These are phyloP conservation scores for Sebastes taczanowskii DNA, from an alignment of 2,797 vertebrate species.

Conservation along the genomic window DNA sequence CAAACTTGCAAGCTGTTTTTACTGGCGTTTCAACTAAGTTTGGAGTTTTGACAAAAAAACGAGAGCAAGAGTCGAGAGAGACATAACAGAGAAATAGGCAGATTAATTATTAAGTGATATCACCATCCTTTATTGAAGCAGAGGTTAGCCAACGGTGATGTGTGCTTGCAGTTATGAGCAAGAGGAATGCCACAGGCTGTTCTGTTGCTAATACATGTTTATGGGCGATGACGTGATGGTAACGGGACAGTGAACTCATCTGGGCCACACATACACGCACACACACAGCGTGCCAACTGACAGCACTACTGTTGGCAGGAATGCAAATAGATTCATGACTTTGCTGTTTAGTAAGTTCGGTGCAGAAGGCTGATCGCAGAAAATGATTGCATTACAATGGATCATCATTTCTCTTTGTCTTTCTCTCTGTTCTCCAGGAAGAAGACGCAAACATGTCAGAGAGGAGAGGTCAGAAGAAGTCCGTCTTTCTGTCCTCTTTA, in stretches of 20 bases:
- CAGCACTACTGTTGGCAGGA: constrained; percentile 42
- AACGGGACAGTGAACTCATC: constrained; percentile 58
- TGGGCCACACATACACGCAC: constrained; percentile 62
- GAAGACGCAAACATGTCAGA: constrained; percentile 84
- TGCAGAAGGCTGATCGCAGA: background rate
- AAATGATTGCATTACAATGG: background rate
- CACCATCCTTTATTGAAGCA: constrained; percentile 14
- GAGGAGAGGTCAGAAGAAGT: constrained; percentile 78
- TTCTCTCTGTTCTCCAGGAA: constrained; percentile 49
- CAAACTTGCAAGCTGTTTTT: background rate
- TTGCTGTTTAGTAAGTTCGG: constrained; percentile 21
- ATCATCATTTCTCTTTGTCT: constrained; percentile 4
- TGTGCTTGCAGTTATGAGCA: constrained; percentile 52
- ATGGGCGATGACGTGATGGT: constrained; percentile 64
- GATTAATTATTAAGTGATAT: constrained; percentile 41
- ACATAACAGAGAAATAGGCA: constrained; percentile 1
- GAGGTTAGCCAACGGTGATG: constrained; percentile 58
- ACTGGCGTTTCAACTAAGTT: background rate
- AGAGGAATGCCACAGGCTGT: constrained; percentile 48
- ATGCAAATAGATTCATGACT: constrained; percentile 9
- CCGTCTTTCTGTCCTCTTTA: constrained; percentile 85
- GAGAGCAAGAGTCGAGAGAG: background rate
- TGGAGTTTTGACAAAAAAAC: background rate
- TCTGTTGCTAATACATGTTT: constrained; percentile 65
- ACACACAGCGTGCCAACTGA: constrained; percentile 31